Conservation (phyloP, 2,113 vertebrate genomes). For the Callithrix jacchus region DNA sequence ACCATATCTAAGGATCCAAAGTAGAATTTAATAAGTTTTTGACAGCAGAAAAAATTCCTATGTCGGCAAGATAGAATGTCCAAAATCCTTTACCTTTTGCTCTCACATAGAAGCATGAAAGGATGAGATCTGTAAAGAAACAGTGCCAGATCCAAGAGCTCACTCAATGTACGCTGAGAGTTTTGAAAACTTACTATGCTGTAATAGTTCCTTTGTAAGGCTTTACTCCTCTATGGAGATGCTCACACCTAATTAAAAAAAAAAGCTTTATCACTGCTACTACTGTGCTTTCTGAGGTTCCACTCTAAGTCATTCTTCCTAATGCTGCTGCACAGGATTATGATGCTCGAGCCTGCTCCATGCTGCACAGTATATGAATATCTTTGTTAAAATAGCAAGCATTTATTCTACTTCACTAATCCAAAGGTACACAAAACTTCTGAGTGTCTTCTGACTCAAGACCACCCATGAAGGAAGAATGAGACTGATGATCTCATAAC, state of each 20-base stretch:
- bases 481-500: not conserved
- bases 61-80: not conserved
- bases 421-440: not conserved
- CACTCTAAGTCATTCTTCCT: not conserved
- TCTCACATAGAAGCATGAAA: not conserved
- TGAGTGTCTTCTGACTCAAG: not conserved
- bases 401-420: not conserved
- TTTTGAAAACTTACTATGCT: not conserved
- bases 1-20: constrained; percentile 37
- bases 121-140: not conserved
- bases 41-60: not conserved
- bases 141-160: not conserved
- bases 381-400: not conserved
- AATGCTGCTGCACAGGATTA: not conserved
- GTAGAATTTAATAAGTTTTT: constrained; percentile 41
- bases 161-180: not conserved
- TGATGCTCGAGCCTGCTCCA: not conserved
- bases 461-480: not conserved
- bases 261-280: not conserved
- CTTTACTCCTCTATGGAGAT: not conserved
- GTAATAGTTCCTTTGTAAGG: not conserved
- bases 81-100: not conserved
- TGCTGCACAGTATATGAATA: too few relatives aligned
- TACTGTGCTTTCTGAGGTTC: not conserved
- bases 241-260: not conserved